These are phyloP conservation scores for Anguilla anguilla DNA, from an alignment of 2,797 vertebrate genomes.

Conservation along the genomic window DNA sequence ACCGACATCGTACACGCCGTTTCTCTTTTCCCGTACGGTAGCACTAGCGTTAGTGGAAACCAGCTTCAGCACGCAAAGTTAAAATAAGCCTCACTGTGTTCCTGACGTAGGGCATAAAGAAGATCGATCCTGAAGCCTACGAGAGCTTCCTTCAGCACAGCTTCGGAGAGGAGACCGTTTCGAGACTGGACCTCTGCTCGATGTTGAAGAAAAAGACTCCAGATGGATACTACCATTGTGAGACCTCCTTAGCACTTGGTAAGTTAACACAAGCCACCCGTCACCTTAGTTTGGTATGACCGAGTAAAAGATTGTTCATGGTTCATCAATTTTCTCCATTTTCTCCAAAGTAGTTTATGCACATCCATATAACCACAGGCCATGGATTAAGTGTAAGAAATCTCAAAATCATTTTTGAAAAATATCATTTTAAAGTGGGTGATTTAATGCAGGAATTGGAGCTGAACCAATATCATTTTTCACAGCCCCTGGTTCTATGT, in stretches of 20 bases:
- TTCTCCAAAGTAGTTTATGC: not conserved
- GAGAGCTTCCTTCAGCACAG: constrained; percentile 73
- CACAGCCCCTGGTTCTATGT: not conserved
- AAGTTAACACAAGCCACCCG: constrained; percentile 54
- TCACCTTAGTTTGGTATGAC: not conserved
- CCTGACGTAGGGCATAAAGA: constrained; percentile 83
- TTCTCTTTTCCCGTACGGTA: constrained; percentile 21
- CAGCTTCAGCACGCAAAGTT: not conserved
- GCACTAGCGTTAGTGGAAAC: not conserved
- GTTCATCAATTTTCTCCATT: not conserved
- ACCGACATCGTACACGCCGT: constrained; percentile 22
- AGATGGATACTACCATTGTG: constrained; percentile 80
- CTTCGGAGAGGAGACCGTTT: constrained; percentile 87
- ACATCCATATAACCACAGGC: not conserved
- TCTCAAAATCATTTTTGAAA: not conserved
- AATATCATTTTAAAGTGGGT: not conserved
- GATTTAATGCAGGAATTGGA: not conserved
- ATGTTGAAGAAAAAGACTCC: constrained; percentile 91
- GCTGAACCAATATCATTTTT: not conserved
- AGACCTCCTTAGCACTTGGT: constrained; percentile 78
- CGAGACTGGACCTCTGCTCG: constrained; percentile 90
- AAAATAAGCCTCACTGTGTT: not conserved
- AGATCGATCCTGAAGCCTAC: constrained; percentile 82
- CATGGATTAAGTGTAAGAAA: not conserved
- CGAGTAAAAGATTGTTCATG: not conserved